Percentiles rank a stretch among this genome's conserved stretches.
Evolutionary conservation across 1,140 invertebrate genomes (phyloP).

Genomic region (Halesus radiatus): DNA sequence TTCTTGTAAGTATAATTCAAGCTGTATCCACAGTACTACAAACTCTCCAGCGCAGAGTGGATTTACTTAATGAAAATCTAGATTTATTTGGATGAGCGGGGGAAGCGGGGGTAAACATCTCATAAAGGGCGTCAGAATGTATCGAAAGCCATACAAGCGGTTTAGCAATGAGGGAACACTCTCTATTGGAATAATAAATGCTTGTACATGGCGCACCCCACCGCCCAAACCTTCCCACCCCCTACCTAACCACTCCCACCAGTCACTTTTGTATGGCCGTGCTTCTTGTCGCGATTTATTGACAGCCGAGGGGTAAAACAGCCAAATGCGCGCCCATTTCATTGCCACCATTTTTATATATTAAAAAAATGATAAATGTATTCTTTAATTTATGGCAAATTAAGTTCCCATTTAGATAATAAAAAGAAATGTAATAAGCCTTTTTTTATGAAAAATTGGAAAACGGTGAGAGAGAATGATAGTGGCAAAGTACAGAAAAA

Average conservation of each 20-base stretch:
- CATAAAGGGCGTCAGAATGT: slow-evolving; percentile 43
- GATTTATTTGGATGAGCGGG: slow-evolving; percentile 19
- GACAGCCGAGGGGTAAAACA: slow-evolving; percentile 34
- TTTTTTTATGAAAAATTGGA: too few species aligned
- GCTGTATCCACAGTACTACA: too few species aligned
- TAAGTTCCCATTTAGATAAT: too few species aligned
- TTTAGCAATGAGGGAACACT: slow-evolving; percentile 11
- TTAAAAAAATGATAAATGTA: too few species aligned
- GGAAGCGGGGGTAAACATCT: slow-evolving; percentile 42
- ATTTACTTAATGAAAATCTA: slow-evolving; percentile 39
- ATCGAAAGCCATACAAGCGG: slow-evolving; percentile 24
- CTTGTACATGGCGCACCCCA: not conserved
- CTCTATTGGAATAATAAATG: slow-evolving; percentile 52
- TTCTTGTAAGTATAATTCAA: too few species aligned
- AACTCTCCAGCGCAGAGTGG: slow-evolving; percentile 1
- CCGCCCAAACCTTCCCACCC: not conserved
- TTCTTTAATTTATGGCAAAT: too few species aligned
- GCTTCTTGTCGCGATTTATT: slow-evolving; percentile 46
- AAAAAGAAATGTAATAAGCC: too few species aligned
- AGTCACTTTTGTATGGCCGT: slow-evolving; percentile 41
- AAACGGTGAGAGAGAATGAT: too few species aligned
- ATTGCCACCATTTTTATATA: too few species aligned
- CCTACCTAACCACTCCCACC: not conserved
- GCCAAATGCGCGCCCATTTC: too few species aligned
- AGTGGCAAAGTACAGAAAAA: too few species aligned